Evolutionary conservation across 1,140 invertebrate species (phyloP), one percentile per base, ranked within the genome.

Genomic region (Diachasmimorpha longicaudata): DNA sequence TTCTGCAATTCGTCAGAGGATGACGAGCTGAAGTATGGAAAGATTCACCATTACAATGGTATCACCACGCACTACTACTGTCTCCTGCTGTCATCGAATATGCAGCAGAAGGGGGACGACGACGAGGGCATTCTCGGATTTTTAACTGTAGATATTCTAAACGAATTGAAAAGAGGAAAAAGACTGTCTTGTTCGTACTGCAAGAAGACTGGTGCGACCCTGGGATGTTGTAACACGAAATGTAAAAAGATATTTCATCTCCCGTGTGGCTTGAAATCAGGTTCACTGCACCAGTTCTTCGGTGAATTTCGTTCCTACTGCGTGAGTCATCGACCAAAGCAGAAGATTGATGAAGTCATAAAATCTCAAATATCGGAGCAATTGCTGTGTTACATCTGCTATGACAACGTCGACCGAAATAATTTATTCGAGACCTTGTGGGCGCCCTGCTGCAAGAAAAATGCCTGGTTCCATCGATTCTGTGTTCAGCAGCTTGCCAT

Each of bases 91-190:
- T 90, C 92, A 0, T 92, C 92, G 52, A 92, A 91, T 21, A 89
- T 93, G 80, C 86, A 88, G 76, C 93, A 93, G 78, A 90, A 89
- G 79, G 92, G 92, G 6, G 84, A 85, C 19, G 90, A 92, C 73
- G 81, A 90, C 55, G 87, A 93, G 77, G 93, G 93, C 0, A 92
- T 93, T 75, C 83, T 92, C 44, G 93, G 93, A 11, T 94, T 94
- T 85, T 78, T 93, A 68, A 76, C 82, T 14, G 75, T 81, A n/a
- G 92, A 93, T 81, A 93, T 93, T 52, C 77, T 85, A 13, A 91
- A 90, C 72, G 93, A 93, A 87, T 74, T 91, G 19, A 82, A 80
- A 74, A 86, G 93, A 82, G 92, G 91, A 71, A 83, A 83, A 68
- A 89, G 85, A 82, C 82, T 93, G 91, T 80, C 79, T 77, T 94